These are phyloP conservation scores for Heteractis magnifica DNA, from an alignment of 92 coral and sea anemone genomes.

Conservation along the genomic window DNA sequence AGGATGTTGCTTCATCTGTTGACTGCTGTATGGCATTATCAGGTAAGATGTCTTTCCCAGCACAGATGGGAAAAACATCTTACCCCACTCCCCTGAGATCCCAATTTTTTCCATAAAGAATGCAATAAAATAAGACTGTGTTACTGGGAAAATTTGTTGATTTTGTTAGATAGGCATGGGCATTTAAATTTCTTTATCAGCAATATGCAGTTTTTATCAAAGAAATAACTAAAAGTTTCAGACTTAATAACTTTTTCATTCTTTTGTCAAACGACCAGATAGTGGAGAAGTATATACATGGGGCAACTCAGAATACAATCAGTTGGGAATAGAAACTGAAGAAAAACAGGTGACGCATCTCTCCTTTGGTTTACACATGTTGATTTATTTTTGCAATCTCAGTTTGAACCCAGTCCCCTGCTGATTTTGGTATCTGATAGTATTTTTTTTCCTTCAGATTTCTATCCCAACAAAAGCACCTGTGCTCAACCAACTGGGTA, in stretches of 20 bases:
- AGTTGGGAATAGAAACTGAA: conserved; percentile 59
- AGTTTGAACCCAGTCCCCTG: no score
- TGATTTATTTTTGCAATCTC: not conserved
- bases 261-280: conserved; percentile 27
- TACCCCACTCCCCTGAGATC: no score
- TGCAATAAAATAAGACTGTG: no score
- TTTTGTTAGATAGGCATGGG: no score
- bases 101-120: no score
- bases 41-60: conserved; percentile 33
- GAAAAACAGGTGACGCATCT: conserved; percentile 60
- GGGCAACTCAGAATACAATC: conserved; percentile 92
- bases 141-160: no score
- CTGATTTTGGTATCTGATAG: not conserved
- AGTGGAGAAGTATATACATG: conserved; percentile 87
- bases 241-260: not conserved
- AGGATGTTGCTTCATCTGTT: conserved; percentile 67
- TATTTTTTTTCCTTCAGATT: conserved; percentile 28
- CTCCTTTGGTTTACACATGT: not conserved
- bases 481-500: conserved; percentile 49
- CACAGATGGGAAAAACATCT: not conserved
- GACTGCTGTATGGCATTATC: conserved; percentile 85
- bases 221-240: no score
- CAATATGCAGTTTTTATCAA: no score
- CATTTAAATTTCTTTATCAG: no score
- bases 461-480: conserved; percentile 61